Conservation (phyloP, 2,888 invertebrate species). For the Anticlea derivata region DNA sequence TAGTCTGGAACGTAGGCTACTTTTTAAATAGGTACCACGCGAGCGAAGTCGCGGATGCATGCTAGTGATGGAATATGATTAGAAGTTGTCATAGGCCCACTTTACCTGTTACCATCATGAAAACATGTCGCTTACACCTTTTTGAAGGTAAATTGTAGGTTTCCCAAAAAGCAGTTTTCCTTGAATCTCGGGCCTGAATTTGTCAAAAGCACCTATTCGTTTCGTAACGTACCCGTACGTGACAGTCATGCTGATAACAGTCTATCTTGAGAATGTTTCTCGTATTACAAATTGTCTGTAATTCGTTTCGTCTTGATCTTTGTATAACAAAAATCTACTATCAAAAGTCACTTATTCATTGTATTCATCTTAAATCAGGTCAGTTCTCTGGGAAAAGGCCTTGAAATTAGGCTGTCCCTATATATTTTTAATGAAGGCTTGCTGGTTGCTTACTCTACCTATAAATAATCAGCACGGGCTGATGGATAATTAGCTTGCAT, state of each 20-base stretch:
- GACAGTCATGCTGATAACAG: conserved; percentile 3
- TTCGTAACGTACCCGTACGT: conserved; percentile 6
- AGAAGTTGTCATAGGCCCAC: too few relatives aligned
- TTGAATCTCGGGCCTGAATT: conserved; percentile 4
- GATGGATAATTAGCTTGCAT: conserved; percentile 6
- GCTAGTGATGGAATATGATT: too few relatives aligned
- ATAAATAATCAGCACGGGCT: background rate
- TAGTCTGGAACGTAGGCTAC: too few relatives aligned
- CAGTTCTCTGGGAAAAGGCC: too few relatives aligned
- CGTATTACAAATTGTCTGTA: background rate
- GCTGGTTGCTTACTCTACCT: background rate
- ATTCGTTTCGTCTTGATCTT: background rate
- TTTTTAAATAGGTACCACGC: too few relatives aligned
- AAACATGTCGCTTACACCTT: background rate
- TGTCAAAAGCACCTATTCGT: background rate
- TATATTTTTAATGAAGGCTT: too few relatives aligned
- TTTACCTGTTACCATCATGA: too few relatives aligned
- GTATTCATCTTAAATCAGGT: too few relatives aligned
- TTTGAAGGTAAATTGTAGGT: background rate
- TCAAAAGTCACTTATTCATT: too few relatives aligned
- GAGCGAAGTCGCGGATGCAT: too few relatives aligned
- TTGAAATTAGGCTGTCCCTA: too few relatives aligned
- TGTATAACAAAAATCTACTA: background rate
- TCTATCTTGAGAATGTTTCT: background rate
- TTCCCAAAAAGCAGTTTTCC: background rate